A percentile compares a stretch with the other conserved stretches of the same genome.
phyloP scores from a whole-genome alignment of 64 coral and sea anemone genomes.

The Dendrophyllia cribrosa region DNA sequence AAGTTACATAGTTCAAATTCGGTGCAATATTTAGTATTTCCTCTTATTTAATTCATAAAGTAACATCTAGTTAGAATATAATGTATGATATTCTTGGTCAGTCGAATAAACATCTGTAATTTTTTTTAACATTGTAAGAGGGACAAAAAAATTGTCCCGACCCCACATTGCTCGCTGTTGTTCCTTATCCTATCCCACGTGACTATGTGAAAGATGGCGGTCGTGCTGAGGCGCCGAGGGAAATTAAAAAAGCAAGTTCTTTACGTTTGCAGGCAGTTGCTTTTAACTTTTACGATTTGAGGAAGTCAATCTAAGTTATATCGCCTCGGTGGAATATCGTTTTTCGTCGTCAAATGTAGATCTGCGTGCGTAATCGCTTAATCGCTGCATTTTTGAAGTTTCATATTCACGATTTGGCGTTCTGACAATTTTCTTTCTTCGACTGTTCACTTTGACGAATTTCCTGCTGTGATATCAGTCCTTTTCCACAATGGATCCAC shows the following conservation, averaged over 20 bases:
- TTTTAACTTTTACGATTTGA: not conserved
- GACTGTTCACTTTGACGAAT: not conserved
- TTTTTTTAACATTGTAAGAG: too few species aligned
- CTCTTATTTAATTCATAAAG: too few species aligned
- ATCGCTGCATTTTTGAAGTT: too few species aligned
- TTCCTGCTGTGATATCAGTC: not conserved
- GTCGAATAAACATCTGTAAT: too few species aligned
- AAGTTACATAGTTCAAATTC: too few species aligned
- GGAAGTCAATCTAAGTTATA: not conserved
- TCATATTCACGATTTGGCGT: not conserved
- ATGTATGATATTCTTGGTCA: too few species aligned
- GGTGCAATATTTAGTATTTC: too few species aligned
- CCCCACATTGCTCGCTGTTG: not conserved
- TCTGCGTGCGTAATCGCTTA: not conserved
- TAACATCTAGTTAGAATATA: too few species aligned
- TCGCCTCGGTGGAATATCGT: not conserved
- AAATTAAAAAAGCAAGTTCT: not conserved
- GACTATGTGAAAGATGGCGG: not conserved
- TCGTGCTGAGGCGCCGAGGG: too few species aligned
- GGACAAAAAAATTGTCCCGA: too few species aligned
- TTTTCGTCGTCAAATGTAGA: not conserved
- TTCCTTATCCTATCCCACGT: not conserved
- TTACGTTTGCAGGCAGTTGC: not conserved
- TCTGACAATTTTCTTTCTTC: not conserved
- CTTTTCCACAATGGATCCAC: not conserved